These are phyloP conservation scores for Stomorhina lunata DNA, from an alignment of 2,888 invertebrate genomes.

Conservation along the genomic window DNA sequence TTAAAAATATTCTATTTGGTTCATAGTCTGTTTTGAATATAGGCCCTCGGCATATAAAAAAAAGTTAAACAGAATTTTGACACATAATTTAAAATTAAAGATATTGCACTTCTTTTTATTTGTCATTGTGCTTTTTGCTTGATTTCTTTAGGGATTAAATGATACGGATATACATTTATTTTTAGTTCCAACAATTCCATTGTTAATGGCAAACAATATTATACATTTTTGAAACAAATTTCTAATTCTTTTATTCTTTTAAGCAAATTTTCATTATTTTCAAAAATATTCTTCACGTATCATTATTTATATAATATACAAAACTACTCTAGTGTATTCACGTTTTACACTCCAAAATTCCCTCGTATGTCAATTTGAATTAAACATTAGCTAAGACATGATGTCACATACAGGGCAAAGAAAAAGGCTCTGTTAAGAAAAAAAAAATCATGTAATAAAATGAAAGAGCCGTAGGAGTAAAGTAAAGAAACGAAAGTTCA, in stretches of 20 bases:
- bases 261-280: too few relatives aligned
- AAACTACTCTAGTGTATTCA: neutral
- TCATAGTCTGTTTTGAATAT: too few relatives aligned
- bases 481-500: neutral
- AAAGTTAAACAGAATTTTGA: slow-evolving; percentile 1
- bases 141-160: neutral
- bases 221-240: too few relatives aligned
- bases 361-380: too few relatives aligned
- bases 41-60: too few relatives aligned
- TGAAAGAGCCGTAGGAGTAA: neutral
- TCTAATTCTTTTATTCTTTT: too few relatives aligned
- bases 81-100: neutral
- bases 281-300: too few relatives aligned
- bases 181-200: too few relatives aligned
- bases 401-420: neutral
- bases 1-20: too few relatives aligned
- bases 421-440: neutral
- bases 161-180: neutral
- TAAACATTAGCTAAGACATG: slow-evolving; percentile 14
- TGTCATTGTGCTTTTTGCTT: neutral
- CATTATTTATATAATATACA: too few relatives aligned
- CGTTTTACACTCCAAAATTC: too few relatives aligned
- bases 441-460: neutral
- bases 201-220: too few relatives aligned
- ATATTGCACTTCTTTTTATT: neutral